Base-by-base conservation (phyloP, 2,888 invertebrate species). In the Gymnoscelis rufifasciata region DNA sequence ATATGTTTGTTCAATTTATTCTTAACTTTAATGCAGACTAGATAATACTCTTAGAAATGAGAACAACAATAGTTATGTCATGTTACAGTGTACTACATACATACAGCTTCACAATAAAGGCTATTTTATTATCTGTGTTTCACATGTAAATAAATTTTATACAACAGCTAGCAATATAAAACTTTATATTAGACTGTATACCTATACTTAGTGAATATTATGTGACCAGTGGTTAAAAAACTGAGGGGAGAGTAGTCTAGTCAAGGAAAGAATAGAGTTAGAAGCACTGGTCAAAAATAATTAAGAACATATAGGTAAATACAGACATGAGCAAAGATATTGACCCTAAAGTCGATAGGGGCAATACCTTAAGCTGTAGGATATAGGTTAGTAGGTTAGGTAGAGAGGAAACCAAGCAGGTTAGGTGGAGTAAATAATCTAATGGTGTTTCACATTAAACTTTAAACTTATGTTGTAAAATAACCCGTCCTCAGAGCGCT, bases 41-140 rank as follows among this genome's bases (percentile, higher is more conserved):
- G 88, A 88, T 88, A 88, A 88, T 88, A 88, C 88, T 88, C 88
- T 87, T 88, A 84, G 83, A 87, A 88, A 87, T 87, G 82, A 86
- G 83, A 88, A 87, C 87, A 88, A 87, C 87, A 84, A 84, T 84
- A 84, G 81, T 84, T 84, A 83, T 83, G 83, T 86, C 83, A 83
- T 84, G 74, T 84, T 78, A 83, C 75, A 83, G 83, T 86, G 86
- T 87, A 81, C 77, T 86, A 84, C 83, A 78, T 78, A 80, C 80
- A 83, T 78, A 80, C 80, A 83, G 84, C 82, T 78, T 77, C 82
- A 83, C 77, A 78, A 83, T 83, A 84, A 82, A 84, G 71, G 83
- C 83, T 84, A 83, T 57, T 58, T 83, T 83, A 84, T 84, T 82
- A 86, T 86, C 83, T 72, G 84, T 84, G 76, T 81, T 75, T 73